Percentiles rank a stretch among this genome's conserved stretches.
Evolutionary conservation across 2,797 vertebrate species (phyloP).

Genomic region (Cottoperca gobio): DNA sequence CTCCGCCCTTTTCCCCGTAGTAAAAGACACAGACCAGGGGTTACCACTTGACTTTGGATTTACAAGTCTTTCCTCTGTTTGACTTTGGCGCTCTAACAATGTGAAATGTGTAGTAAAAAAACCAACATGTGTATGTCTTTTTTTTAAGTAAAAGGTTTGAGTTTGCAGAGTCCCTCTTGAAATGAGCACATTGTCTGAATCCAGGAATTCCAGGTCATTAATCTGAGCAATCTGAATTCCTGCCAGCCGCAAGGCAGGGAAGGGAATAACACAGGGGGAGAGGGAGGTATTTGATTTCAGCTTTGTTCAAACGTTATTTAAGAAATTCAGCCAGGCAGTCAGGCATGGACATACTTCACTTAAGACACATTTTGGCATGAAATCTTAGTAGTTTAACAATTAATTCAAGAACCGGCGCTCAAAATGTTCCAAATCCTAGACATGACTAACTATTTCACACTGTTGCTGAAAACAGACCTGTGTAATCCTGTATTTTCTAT

Average conservation of each 20-base stretch:
- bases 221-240: constrained; percentile 83
- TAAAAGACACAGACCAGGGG: constrained; percentile 77
- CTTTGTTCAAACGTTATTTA: constrained; percentile 52
- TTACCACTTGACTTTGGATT: constrained; percentile 73
- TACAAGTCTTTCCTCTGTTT: constrained; percentile 70
- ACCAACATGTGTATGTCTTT: constrained; percentile 31
- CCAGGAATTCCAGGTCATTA: constrained; percentile 86
- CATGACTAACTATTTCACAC: not conserved
- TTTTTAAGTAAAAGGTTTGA: constrained; percentile 52
- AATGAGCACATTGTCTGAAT: constrained; percentile 80
- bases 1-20: constrained; percentile 73
- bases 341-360: constrained; percentile 6
- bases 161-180: constrained; percentile 59
- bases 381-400: not conserved
- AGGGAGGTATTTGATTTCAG: constrained; percentile 70
- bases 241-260: constrained; percentile 77
- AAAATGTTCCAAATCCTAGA: not conserved
- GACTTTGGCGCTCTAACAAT: constrained; percentile 62
- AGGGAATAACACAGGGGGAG: constrained; percentile 64
- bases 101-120: constrained; percentile 28
- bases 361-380: not conserved
- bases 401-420: not conserved
- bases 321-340: constrained; percentile 37
- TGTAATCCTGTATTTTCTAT: not conserved
- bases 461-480: not conserved